Percentiles rank a stretch among this genome's conserved stretches.
Conservation (phyloP, 2,797 vertebrate genomes). For the Cuniculus paca region DNA sequence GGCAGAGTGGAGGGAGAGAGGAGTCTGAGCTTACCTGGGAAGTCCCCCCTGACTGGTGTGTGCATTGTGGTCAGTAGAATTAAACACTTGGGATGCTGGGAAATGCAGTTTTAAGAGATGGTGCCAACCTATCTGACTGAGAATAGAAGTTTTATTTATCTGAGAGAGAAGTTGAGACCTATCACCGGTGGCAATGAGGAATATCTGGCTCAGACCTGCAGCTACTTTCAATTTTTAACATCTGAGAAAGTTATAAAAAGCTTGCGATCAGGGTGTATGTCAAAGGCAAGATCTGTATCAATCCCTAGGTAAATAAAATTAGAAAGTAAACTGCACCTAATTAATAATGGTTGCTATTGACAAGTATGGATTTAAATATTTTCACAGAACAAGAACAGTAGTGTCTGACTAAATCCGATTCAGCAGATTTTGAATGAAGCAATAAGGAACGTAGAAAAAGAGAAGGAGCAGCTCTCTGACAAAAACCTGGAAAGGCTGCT, state of each 20-base stretch:
- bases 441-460: neutral
- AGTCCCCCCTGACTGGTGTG: neutral
- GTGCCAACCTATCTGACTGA: neutral
- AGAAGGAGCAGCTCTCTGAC: neutral
- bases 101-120: neutral
- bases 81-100: neutral
- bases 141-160: neutral
- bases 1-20: neutral
- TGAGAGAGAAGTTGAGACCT: neutral
- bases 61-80: neutral
- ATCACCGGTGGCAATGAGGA: neutral
- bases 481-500: neutral
- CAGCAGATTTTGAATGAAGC: neutral
- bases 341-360: neutral
- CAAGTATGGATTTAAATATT: neutral
- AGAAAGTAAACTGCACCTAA: neutral
- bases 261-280: neutral
- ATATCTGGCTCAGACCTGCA: neutral
- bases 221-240: neutral
- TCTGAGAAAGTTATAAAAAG: neutral
- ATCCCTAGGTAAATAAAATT: neutral
- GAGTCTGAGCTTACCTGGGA: neutral
- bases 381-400: neutral
- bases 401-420: neutral
- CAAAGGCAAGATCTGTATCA: neutral